Conservation (phyloP, 2,888 invertebrate genomes). For the Dermolepida albohirtum region DNA sequence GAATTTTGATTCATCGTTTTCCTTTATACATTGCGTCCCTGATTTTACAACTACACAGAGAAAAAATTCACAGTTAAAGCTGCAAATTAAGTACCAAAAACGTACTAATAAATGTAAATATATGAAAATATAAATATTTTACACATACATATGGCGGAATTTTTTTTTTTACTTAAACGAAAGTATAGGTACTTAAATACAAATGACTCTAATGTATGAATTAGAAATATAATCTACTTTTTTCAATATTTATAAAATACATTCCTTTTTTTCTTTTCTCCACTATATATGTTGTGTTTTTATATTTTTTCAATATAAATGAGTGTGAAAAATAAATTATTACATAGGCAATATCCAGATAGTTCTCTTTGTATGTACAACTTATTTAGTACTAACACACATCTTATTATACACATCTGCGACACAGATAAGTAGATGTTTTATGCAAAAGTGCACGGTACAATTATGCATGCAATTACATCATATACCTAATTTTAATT, state of each 20-base stretch:
- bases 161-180: conserved; percentile 30
- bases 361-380: conserved; percentile 37
- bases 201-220: conserved; percentile 26
- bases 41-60: conserved; percentile 35
- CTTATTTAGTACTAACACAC: conserved; percentile 14
- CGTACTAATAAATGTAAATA: conserved; percentile 39
- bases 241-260: conserved; percentile 4
- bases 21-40: conserved; percentile 42
- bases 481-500: conserved; percentile 23
- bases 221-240: conserved; percentile 11
- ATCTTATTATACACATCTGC: neutral
- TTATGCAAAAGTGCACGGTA: conserved; percentile 30
- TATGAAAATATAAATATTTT: conserved; percentile 41
- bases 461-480: conserved; percentile 39
- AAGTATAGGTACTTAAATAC: conserved; percentile 38
- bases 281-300: conserved; percentile 12
- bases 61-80: conserved; percentile 40
- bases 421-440: conserved; percentile 24
- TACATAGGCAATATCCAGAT: conserved; percentile 34
- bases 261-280: conserved; percentile 1
- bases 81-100: conserved; percentile 43
- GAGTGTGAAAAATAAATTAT: conserved; percentile 40
- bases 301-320: conserved; percentile 23
- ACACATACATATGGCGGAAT: conserved; percentile 39
- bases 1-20: conserved; percentile 40